Conservation (phyloP, 2,888 invertebrate species). For the Acleris holmiana region DNA sequence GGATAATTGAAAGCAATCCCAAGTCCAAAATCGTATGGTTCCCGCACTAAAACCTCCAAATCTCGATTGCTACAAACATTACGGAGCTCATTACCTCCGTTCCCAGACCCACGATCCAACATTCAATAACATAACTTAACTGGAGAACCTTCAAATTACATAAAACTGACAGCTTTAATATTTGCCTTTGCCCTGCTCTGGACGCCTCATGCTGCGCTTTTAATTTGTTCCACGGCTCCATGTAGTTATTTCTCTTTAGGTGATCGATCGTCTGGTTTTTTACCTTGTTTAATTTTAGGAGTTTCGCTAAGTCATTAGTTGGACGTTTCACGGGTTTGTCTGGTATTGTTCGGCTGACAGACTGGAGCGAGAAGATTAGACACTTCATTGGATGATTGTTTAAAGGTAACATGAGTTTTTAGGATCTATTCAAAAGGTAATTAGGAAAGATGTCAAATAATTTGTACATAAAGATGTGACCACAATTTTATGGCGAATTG, state of each 20-base stretch:
- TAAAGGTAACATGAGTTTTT: not conserved
- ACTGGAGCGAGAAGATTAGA: constrained; percentile 7
- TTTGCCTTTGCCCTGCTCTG: constrained; percentile 26
- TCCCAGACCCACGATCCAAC: constrained; percentile 1
- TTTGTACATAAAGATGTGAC: not conserved
- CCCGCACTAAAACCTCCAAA: constrained; percentile 4
- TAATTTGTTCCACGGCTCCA: constrained; percentile 18
- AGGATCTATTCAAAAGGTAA: not conserved
- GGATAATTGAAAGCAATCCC: constrained; percentile 13
- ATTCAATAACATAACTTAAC: constrained; percentile 32
- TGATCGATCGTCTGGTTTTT: constrained; percentile 32
- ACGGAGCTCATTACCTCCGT: constrained; percentile 7
- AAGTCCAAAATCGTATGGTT: constrained; percentile 7
- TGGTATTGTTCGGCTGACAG: constrained; percentile 24
- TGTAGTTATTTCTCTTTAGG: constrained; percentile 19
- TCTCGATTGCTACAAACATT: not conserved
- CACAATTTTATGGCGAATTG: not conserved
- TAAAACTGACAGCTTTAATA: constrained; percentile 35
- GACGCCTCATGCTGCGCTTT: constrained; percentile 16
- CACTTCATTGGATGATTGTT: not conserved
- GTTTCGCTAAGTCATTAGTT: constrained; percentile 38
- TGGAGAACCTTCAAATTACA: constrained; percentile 31
- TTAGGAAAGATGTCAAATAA: not conserved
- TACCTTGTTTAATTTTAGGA: constrained; percentile 34
- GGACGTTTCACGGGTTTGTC: constrained; percentile 29